Evolutionary conservation across 1,140 invertebrate genomes (phyloP).

Genomic region (Drosophila leontia): DNA sequence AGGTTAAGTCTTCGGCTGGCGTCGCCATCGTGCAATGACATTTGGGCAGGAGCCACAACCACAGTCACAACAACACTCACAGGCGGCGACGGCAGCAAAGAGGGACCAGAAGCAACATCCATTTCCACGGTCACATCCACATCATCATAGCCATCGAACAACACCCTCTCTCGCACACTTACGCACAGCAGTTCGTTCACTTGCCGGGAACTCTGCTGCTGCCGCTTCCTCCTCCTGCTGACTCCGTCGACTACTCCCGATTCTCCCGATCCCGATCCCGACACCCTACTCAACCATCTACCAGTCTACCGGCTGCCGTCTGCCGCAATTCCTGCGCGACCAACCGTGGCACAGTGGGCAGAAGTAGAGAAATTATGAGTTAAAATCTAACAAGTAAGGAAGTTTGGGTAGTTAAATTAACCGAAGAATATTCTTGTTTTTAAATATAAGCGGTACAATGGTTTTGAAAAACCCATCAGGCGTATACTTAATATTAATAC

Average conservation of each 20-base stretch:
- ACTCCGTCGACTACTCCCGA: constrained; percentile 7
- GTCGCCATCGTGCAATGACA: constrained; percentile 71
- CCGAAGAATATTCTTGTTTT: background rate
- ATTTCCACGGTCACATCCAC: constrained; percentile 45
- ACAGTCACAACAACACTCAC: constrained; percentile 14
- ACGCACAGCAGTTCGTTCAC: constrained; percentile 58
- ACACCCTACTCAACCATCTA: constrained; percentile 10
- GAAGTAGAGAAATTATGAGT: background rate
- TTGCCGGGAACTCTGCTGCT: constrained; percentile 45
- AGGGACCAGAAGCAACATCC: constrained; percentile 45
- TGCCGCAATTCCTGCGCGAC: constrained; percentile 45
- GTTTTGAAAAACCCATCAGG: background rate
- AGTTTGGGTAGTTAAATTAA: background rate
- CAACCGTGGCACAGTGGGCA: constrained; percentile 37
- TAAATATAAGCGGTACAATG: background rate
- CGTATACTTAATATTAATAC: constrained; percentile 21
- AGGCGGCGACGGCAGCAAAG: background rate
- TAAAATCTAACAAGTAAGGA: background rate
- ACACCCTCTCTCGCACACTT: constrained; percentile 6
- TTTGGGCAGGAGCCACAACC: constrained; percentile 46
- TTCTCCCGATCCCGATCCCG: constrained; percentile 9
- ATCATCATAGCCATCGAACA: constrained; percentile 30
- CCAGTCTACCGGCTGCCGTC: constrained; percentile 30
- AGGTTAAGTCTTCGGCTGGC: constrained; percentile 70
- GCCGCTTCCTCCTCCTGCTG: constrained; percentile 19